phyloP scores from a whole-genome alignment of 2,888 invertebrate species.

The Noctua pronuba region DNA sequence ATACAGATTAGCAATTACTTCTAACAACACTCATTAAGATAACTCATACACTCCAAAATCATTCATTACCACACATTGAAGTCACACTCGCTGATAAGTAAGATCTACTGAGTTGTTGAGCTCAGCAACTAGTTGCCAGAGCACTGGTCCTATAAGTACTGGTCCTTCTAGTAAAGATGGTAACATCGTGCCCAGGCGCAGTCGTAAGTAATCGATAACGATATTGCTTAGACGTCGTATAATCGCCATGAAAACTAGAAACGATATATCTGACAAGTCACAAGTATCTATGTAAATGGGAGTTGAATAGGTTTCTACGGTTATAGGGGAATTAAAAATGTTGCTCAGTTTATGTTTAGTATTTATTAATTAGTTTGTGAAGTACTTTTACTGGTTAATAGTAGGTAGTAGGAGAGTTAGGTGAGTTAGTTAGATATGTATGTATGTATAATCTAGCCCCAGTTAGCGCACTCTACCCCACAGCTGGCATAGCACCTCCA shows the following conservation, averaged over 20 bases:
- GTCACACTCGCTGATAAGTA: slow-evolving; percentile 59
- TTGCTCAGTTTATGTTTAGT: slow-evolving; percentile 30
- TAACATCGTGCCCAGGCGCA: slow-evolving; percentile 46
- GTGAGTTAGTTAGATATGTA: no score
- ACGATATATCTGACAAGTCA: slow-evolving; percentile 55
- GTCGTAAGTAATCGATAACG: slow-evolving; percentile 67
- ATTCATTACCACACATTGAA: slow-evolving; percentile 61
- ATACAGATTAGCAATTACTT: slow-evolving; percentile 58
- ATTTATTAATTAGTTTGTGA: slow-evolving; percentile 34
- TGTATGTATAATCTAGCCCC: no score
- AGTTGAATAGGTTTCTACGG: slow-evolving; percentile 34
- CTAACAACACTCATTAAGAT: slow-evolving; percentile 52
- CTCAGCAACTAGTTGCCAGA: slow-evolving; percentile 38
- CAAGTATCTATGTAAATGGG: slow-evolving; percentile 57
- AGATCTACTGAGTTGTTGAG: slow-evolving; percentile 52
- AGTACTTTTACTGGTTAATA: slow-evolving; percentile 7
- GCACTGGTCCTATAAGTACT: slow-evolving; percentile 16
- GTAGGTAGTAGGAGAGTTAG: no score
- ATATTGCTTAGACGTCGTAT: slow-evolving; percentile 66
- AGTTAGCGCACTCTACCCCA: no score
- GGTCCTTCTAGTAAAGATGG: slow-evolving; percentile 16
- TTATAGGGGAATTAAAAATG: slow-evolving; percentile 42
- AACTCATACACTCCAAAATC: slow-evolving; percentile 56
- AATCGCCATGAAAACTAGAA: slow-evolving; percentile 61
- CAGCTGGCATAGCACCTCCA: no score